Percentiles rank a stretch among this genome's conserved stretches.
Evolutionary conservation across 2,797 vertebrate genomes (phyloP).

Genomic region (Phoxinus dragarum): DNA sequence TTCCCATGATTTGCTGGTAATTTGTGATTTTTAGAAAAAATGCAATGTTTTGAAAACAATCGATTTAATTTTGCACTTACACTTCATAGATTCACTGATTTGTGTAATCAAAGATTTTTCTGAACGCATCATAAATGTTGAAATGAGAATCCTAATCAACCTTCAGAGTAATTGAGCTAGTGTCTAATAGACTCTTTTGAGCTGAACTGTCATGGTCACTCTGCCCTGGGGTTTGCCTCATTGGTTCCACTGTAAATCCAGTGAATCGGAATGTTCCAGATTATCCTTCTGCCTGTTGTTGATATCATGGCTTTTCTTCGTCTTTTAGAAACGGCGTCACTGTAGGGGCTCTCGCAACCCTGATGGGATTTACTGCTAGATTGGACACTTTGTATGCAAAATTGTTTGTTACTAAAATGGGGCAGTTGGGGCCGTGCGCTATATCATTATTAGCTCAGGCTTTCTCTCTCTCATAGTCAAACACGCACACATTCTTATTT

Average conservation of each 20-base stretch:
- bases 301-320: constrained; percentile 35
- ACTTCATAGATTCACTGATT: not conserved
- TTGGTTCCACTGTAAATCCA: constrained; percentile 41
- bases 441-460: constrained; percentile 7
- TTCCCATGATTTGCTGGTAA: not conserved
- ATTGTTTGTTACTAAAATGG: constrained; percentile 39
- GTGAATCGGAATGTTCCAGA: constrained; percentile 45
- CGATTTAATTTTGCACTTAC: not conserved
- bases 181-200: not conserved
- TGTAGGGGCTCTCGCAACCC: not conserved
- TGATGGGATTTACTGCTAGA: constrained; percentile 46
- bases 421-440: not conserved
- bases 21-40: not conserved
- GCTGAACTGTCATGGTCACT: constrained; percentile 15
- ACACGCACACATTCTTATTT: not conserved
- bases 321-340: constrained; percentile 18
- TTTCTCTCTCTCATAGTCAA: constrained; percentile 5
- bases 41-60: too few species aligned
- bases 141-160: not conserved
- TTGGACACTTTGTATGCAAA: constrained; percentile 41
- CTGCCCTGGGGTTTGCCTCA: constrained; percentile 6
- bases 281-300: constrained; percentile 46
- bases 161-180: not conserved
- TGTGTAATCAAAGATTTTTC: not conserved
- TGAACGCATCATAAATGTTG: not conserved